Base-by-base conservation (phyloP, 2,113 vertebrate genomes). In the Tachuris rubrigastra region DNA sequence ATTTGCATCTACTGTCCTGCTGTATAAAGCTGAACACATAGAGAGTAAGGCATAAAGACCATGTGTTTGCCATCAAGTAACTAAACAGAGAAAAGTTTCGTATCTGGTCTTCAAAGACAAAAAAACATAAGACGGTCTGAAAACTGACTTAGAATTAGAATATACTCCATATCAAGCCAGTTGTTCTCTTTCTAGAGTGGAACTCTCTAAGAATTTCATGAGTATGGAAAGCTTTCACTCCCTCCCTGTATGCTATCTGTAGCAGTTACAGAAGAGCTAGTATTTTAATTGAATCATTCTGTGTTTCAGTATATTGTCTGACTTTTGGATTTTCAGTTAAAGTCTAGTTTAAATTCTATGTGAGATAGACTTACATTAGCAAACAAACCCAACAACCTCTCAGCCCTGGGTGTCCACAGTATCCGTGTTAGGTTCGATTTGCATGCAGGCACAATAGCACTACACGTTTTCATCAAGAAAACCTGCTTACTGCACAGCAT, bases 401-500 rank as follows among this genome's bases (percentile, higher is more conserved):
- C 47, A 71, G 52, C 19, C 17, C 9, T 27, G 10, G 0, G 3
- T 50, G 39, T 11, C 33, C 50, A 19, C 30, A 27, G 47, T 6
- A 41, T 46, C 52, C 44, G 8, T 1, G 8, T 24, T 6, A 33
- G 56, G 19, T 11, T 12, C n/a, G 30, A 11, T 42, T 14, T 16
- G 31, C n/a, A 19, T 4, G 42, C 21, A 52, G 35, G 37, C 37
- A 63, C 1, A 1, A 44, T 0, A 15, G 37, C 41, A 33, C 24
- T 23, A 27, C 5, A 60, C 10, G 21, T 42, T 68, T 60, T 31
- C 37, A 53, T 62, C 33, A 66, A 31, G 60, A 33, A 91, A 89
- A 56, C 60, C 31, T 66, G 65, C 37, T 56, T 19, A 46, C 14
- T 77, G 77, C 55, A 60, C 4, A 24, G 42, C 63, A 49, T 0